These are phyloP conservation scores for Tanypteryx hageni DNA, from an alignment of 2,888 invertebrate genomes.

Conservation along the genomic window DNA sequence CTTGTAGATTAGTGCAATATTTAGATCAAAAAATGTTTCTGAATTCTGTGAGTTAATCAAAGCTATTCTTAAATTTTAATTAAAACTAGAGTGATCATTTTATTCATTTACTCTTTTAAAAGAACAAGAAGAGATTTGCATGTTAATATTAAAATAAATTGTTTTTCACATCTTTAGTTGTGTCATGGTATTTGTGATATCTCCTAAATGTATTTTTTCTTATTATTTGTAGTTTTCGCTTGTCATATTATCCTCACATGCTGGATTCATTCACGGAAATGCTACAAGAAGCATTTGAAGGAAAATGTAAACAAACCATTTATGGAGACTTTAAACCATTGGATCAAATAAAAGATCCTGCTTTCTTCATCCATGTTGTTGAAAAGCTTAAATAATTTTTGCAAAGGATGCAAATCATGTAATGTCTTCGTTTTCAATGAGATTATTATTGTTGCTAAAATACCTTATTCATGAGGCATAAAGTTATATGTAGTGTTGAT, in stretches of 20 bases:
- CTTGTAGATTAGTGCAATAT: no score
- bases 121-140: no score
- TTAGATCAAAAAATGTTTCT: no score
- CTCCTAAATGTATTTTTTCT: neutral
- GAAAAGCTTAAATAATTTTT: slow-evolving; percentile 77
- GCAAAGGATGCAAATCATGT: neutral
- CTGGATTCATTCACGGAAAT: slow-evolving; percentile 84
- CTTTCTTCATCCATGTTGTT: slow-evolving; percentile 91
- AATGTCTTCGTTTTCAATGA: neutral
- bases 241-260: slow-evolving; percentile 92
- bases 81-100: no score
- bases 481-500: neutral
- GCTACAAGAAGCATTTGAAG: slow-evolving; percentile 84
- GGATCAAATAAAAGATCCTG: slow-evolving; percentile 81
- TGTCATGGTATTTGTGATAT: neutral
- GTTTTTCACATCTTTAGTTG: neutral
- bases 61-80: no score
- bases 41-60: no score
- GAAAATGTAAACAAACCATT: slow-evolving; percentile 81
- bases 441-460: neutral
- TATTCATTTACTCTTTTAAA: no score
- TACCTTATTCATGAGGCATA: neutral
- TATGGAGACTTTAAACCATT: slow-evolving; percentile 90
- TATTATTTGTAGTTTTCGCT: slow-evolving; percentile 81
- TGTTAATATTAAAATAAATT: no score